Evolutionary conservation across 2,113 vertebrate species (phyloP).

Genomic region (Platanista minor): DNA sequence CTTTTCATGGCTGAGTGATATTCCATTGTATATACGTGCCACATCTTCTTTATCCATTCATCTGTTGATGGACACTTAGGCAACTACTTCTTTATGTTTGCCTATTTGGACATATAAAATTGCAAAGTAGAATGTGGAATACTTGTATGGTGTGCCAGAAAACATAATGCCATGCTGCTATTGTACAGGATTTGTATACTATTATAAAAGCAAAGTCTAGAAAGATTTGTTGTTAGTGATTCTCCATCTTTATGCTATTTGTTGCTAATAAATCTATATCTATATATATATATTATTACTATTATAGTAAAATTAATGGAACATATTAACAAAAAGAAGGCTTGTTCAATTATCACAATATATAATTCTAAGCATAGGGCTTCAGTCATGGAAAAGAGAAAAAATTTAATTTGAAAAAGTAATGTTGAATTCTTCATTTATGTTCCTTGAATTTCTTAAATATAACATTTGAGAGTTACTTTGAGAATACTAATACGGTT

Average conservation of each 20-base stretch:
- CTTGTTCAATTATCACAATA: background rate
- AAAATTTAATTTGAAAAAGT: background rate
- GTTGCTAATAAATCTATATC: background rate
- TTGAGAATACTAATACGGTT: background rate
- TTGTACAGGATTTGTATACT: background rate
- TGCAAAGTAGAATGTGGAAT: background rate
- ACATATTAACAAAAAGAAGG: background rate
- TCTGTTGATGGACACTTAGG: too few relatives aligned
- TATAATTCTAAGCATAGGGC: background rate
- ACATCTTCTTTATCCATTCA: too few relatives aligned
- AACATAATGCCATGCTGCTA: background rate
- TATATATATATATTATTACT: background rate
- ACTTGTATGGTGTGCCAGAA: background rate
- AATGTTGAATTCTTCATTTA: background rate
- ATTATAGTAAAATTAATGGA: background rate
- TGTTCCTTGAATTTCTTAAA: background rate
- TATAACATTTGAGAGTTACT: background rate
- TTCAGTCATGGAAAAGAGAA: background rate
- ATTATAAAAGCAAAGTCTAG: background rate
- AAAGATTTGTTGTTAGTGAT: background rate
- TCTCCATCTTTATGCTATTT: background rate
- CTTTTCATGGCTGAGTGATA: too few relatives aligned
- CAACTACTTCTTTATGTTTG: background rate
- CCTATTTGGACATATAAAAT: background rate
- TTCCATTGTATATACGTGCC: too few relatives aligned